Conservation (phyloP, 1,140 invertebrate genomes). For the Helicoverpa armigera region DNA sequence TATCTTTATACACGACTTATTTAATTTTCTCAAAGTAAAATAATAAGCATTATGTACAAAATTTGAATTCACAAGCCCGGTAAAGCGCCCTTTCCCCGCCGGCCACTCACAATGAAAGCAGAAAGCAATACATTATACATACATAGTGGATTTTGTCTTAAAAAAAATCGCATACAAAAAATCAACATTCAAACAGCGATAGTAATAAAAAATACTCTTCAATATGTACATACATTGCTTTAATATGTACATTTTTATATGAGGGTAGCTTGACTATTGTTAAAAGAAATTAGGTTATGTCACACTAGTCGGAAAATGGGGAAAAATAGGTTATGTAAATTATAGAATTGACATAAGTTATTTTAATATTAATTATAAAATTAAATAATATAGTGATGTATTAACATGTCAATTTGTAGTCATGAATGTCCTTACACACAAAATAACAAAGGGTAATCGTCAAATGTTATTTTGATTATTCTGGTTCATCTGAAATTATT, state of each 20-base stretch:
- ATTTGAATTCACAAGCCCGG: background rate
- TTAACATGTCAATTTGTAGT: constrained; percentile 14
- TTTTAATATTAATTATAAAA: constrained; percentile 3
- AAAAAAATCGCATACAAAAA: constrained; percentile 28
- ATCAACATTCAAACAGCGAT: constrained; percentile 48
- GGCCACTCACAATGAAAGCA: constrained; percentile 41
- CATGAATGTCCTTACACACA: constrained; percentile 12
- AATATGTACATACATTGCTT: constrained; percentile 51
- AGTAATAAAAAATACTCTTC: constrained; percentile 51
- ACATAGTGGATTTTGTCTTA: constrained; percentile 36
- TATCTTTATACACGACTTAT: background rate
- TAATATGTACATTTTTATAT: constrained; percentile 48
- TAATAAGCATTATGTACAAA: background rate
- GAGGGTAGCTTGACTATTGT: constrained; percentile 38
- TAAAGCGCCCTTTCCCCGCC: constrained; percentile 15
- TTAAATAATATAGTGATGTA: constrained; percentile 10
- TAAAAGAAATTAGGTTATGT: background rate
- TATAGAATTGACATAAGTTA: background rate
- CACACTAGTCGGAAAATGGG: background rate
- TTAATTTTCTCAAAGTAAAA: background rate
- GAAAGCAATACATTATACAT: constrained; percentile 42
- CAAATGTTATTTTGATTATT: background rate
- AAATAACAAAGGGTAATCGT: constrained; percentile 4
- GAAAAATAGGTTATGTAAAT: background rate
- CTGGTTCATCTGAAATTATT: background rate